These are phyloP conservation scores for Morphnarchus princeps DNA, from an alignment of 2,113 vertebrate genomes.

Conservation along the genomic window DNA sequence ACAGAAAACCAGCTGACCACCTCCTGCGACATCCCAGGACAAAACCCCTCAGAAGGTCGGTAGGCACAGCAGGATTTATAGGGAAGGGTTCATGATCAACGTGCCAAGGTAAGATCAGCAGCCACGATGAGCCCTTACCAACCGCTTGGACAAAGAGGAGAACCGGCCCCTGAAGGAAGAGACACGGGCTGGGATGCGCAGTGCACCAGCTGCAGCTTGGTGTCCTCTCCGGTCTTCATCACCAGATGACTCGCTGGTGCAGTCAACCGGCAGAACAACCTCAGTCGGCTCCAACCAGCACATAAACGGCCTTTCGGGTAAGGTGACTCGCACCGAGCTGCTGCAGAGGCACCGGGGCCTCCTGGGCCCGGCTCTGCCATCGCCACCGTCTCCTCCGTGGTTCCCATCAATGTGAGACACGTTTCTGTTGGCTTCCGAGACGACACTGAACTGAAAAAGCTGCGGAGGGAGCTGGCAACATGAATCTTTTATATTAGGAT, in stretches of 20 bases:
- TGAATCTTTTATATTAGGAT: background rate
- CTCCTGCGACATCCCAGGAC: background rate
- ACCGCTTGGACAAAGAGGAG: background rate
- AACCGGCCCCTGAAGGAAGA: background rate
- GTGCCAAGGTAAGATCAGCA: background rate
- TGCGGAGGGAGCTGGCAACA: background rate
- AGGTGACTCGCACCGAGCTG: background rate
- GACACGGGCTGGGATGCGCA: rapidly evolving
- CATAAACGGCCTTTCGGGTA: no score
- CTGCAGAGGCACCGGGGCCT: background rate
- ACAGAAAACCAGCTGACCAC: background rate
- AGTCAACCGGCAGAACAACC: background rate
- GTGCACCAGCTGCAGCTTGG: background rate
- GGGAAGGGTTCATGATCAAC: rapidly evolving
- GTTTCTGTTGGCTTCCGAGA: background rate
- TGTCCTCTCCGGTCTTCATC: background rate
- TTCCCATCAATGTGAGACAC: background rate
- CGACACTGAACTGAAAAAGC: background rate
- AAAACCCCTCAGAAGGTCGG: background rate
- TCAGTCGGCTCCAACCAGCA: background rate
- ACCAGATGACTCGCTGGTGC: background rate
- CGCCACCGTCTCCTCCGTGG: background rate
- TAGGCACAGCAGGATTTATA: background rate
- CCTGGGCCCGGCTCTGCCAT: background rate
- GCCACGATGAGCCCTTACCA: background rate